A percentile compares a stretch with the other conserved stretches of the same genome.
phyloP scores from a whole-genome alignment of 2,888 invertebrate genomes.

The Morpho deidamia region DNA sequence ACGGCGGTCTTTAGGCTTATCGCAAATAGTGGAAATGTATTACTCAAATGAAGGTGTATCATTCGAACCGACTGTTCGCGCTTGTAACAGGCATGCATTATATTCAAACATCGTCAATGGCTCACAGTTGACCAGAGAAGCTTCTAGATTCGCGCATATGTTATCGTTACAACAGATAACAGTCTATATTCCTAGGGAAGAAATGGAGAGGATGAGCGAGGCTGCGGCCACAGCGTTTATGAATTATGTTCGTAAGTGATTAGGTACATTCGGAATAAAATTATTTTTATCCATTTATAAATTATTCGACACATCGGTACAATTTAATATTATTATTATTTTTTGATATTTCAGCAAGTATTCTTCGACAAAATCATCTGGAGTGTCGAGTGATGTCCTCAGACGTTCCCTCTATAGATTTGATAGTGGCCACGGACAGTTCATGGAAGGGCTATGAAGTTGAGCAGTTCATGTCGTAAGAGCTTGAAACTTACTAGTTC shows the following conservation, averaged over 20 bases:
- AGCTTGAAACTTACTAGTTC: constrained; percentile 13
- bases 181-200: constrained; percentile 58
- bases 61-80: constrained; percentile 75
- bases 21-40: constrained; percentile 83
- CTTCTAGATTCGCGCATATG: constrained; percentile 59
- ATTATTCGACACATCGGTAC: no score
- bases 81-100: constrained; percentile 73
- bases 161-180: constrained; percentile 60
- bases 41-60: constrained; percentile 81
- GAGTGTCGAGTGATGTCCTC: constrained; percentile 46
- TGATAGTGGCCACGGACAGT: constrained; percentile 78
- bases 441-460: constrained; percentile 76
- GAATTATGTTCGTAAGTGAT: constrained; percentile 68
- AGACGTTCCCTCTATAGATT: constrained; percentile 65
- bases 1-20: constrained; percentile 72
- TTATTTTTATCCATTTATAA: no score
- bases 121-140: constrained; percentile 56
- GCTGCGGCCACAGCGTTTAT: constrained; percentile 70
- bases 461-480: constrained; percentile 76
- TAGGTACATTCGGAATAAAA: not conserved
- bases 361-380: constrained; percentile 46
- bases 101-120: constrained; percentile 58
- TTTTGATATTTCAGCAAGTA: constrained; percentile 36
- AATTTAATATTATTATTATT: no score
- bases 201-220: constrained; percentile 65